Conservation (phyloP, 30 jellyfish, hydroid and myxozoan species). For the Cassiopea xamachana region DNA sequence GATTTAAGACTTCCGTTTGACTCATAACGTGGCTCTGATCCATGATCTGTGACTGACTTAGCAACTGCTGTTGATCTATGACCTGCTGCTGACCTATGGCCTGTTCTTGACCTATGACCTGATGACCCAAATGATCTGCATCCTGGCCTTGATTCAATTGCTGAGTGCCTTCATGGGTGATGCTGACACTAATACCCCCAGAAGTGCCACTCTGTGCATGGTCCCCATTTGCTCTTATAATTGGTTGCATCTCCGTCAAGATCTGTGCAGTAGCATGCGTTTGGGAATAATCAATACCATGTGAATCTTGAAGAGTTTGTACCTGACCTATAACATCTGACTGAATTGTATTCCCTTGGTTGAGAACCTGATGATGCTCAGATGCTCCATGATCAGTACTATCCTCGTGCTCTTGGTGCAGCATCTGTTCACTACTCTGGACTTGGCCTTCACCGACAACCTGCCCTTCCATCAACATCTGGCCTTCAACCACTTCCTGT, state of each 20-base stretch:
- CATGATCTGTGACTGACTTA: constrained; percentile 7
- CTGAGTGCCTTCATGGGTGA: neutral
- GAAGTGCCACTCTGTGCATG: neutral
- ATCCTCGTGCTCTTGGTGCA: constrained; percentile 15
- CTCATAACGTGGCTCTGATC: constrained; percentile 20
- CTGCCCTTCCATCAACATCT: constrained; percentile 10
- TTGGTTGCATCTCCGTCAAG: constrained; percentile 61
- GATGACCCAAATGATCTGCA: neutral
- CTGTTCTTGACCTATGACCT: constrained; percentile 25
- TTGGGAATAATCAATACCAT: constrained; percentile 45
- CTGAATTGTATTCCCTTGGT: constrained; percentile 2
- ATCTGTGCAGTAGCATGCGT: constrained; percentile 64
- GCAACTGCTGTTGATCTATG: constrained; percentile 10
- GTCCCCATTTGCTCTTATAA: constrained; percentile 3
- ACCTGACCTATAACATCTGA: constrained; percentile 16
- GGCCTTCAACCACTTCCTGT: constrained; percentile 29
- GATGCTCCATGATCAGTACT: constrained; percentile 17
- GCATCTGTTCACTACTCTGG: constrained; percentile 16
- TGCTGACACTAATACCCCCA: no score
- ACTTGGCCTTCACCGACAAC: constrained; percentile 46
- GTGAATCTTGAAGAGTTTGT: constrained; percentile 31
- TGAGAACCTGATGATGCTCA: constrained; percentile 31
- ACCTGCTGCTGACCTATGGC: constrained; percentile 34
- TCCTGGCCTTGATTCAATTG: neutral
- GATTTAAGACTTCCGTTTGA: constrained; percentile 34